Evolutionary conservation across 2,113 vertebrate species (phyloP).

Genomic region (Picathartes gymnocephalus): DNA sequence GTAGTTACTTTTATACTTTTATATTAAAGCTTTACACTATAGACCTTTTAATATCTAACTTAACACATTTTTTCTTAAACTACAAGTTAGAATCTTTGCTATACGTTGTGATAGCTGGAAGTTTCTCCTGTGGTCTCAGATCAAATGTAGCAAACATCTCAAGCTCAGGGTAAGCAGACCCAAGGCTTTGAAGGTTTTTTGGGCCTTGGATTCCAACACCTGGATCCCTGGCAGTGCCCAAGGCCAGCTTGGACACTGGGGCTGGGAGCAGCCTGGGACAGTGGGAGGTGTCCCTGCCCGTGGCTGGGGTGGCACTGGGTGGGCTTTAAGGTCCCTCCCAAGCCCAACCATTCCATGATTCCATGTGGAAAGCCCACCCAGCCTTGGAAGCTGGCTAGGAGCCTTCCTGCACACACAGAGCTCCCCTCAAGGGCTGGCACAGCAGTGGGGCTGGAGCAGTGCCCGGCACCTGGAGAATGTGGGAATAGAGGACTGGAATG

Average conservation of each 20-base stretch:
- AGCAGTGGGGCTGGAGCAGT: background rate
- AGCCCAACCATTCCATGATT: background rate
- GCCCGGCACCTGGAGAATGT: accelerated
- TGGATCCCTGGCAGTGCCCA: background rate
- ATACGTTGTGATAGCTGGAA: too few species aligned
- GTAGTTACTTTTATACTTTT: too few species aligned
- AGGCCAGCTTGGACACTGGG: background rate
- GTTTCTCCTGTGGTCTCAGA: too few species aligned
- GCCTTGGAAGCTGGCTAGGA: background rate
- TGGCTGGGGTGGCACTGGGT: background rate
- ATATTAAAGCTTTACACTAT: too few species aligned
- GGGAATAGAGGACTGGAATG: background rate
- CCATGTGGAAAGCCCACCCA: background rate
- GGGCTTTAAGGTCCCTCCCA: accelerated
- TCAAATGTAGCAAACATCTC: too few species aligned
- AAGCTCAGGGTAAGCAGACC: too few species aligned
- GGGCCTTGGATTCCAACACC: too few species aligned
- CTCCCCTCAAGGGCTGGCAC: background rate
- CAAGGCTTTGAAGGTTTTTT: too few species aligned
- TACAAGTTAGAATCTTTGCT: too few species aligned
- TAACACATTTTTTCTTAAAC: too few species aligned
- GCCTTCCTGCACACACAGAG: background rate
- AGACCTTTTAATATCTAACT: too few species aligned
- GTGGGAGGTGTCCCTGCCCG: background rate
- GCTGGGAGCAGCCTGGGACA: too few species aligned